Base-by-base conservation (phyloP, 2,888 invertebrate species). In the Agapostemon virescens region DNA sequence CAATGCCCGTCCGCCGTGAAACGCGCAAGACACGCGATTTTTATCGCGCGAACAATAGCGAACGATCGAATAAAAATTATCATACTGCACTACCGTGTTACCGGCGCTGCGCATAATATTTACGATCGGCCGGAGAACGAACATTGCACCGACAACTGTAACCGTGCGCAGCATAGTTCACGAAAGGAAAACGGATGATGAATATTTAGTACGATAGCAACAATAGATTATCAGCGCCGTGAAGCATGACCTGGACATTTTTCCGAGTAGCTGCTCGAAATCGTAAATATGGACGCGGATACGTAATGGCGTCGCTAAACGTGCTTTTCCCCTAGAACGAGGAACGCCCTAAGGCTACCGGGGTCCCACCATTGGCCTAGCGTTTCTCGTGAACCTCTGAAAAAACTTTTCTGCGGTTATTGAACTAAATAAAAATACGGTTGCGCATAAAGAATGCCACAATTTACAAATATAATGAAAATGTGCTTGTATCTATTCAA, bases 191-290 rank as follows among this genome's bases (percentile, higher is more conserved):
- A 75, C 38, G 38, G 52, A 61, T 67, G 81, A 81, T 81, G 81
- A 81, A 81, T 75, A 76, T 81, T 81, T 81, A 81, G 75, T 61
- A 58, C 66, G 76, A 81, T 58, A 72, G 71, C 71, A 71, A 81
- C 75, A 69, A 81, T 81, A 81, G 81, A 81, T 83, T 78, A 75
- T 78, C 78, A 73, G 38, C 72, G 23, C 63, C 58, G 63, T 70
- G 73, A 78, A 78, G 68, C 78, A 69, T 73, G 70, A 69, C 38
- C 70, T 26, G 69, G 69, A 67, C 63, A 68, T 72, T 63, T 69
- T 75, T 76, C 26, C 52, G 42, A 61, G 26, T 49, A 23, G 58
- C 67, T 68, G 66, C 55, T 82, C 36, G 75, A 64, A 82, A 76
- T 69, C 66, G 40, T 82, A 75, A 77, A 82, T 78, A 82, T 64